Evolutionary conservation across 1,140 invertebrate genomes (phyloP), one percentile per base, ranked within the genome.

Genomic region (Ostrea denselamellosa): DNA sequence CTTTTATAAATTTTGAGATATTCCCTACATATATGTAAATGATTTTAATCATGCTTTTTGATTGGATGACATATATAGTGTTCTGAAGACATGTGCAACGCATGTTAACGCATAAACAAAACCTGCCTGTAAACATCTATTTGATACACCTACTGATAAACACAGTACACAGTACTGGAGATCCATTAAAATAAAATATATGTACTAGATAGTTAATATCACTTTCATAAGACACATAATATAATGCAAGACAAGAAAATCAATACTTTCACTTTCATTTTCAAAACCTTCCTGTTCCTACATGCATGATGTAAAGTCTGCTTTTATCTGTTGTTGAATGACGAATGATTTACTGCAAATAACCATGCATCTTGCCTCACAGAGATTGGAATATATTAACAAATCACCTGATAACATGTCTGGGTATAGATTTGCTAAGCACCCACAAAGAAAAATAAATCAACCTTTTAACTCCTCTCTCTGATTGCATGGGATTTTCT

Each of bases 381-480:
- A 44, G 34, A 44, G 34, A 44, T 44, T 44, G 34, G 34, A 44
- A 1, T 44, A 44, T 2, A 5, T 44, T 2, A 5, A 44, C 5
- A 44, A 44, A 44, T 44, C 34, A 44, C 34, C 34, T 5, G 34
- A 44, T 44, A 5, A 44, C 34, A 44, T 44, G n/a, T n/a, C n/a
- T n/a, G n/a, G n/a, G n/a, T n/a, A n/a, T n/a, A n/a, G 34, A 44
- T 5, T 44, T 44, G 5, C 34, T 5, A 44, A 44, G 34, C 34
- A 44, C 34, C 34, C 34, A 44, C 34, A 17, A 28, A 22, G 0
- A 62, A 58, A 34, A 84, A 52, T 34, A 77, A 9, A 25, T 14
- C 28, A 28, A 90, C 89, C 89, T 87, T 86, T 90, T 87, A 51
- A 68, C 51, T 12, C 84, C 82, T 71, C 81, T 88, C 19, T 91